Evolutionary conservation across 2,888 invertebrate genomes (phyloP).

Genomic region (Cephus nigrinus): DNA sequence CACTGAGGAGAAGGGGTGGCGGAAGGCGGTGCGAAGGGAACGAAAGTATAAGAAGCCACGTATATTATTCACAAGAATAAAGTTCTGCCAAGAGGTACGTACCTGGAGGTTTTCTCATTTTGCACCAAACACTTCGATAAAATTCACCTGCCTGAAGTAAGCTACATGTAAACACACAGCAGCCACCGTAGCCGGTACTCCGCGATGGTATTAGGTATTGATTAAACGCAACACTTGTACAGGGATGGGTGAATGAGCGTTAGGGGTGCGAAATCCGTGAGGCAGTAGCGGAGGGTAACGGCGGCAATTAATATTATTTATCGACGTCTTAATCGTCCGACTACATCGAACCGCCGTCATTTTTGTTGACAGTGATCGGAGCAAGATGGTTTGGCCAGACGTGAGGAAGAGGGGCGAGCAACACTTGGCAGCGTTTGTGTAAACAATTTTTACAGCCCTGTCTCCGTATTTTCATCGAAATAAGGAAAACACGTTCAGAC

Average conservation of each 20-base stretch:
- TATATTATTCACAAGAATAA: background rate
- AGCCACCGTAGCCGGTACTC: background rate
- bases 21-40: background rate
- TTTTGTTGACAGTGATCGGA: conserved; percentile 10
- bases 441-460: background rate
- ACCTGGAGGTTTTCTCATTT: background rate
- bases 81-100: background rate
- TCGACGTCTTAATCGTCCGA: conserved; percentile 64
- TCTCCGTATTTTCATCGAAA: background rate
- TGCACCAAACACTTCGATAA: background rate
- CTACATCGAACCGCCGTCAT: conserved; percentile 55
- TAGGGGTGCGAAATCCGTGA: background rate
- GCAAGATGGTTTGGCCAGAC: background rate
- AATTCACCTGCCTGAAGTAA: background rate
- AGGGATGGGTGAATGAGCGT: conserved; percentile 17
- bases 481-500: background rate
- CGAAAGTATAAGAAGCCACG: background rate
- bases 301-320: conserved; percentile 65
- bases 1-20: background rate
- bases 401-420: background rate
- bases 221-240: conserved; percentile 58
- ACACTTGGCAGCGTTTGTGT: background rate
- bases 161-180: background rate
- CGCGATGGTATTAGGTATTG: conserved; percentile 45
- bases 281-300: conserved; percentile 38